Evolutionary conservation across 2,113 vertebrate genomes (phyloP).

Genomic region (Eurypyga helias): DNA sequence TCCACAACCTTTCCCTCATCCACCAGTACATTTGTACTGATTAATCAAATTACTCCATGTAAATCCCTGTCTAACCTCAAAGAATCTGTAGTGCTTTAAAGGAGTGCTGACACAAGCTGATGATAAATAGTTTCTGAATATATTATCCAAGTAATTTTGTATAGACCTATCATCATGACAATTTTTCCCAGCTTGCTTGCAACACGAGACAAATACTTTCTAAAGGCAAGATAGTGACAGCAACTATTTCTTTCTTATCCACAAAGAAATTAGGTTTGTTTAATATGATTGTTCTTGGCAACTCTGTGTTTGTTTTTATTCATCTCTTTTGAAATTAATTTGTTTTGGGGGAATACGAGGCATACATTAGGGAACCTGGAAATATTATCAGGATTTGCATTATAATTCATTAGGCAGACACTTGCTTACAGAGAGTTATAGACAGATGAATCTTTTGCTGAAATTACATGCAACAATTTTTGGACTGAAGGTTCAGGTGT

Average conservation of each 20-base stretch:
- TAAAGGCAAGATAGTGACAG: neutral
- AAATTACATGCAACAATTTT: neutral
- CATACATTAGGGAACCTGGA: neutral
- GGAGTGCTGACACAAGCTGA: neutral
- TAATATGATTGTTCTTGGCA: neutral
- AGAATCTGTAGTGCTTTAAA: neutral
- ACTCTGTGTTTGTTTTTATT: neutral
- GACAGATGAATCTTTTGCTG: neutral
- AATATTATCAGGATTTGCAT: neutral
- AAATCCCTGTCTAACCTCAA: neutral
- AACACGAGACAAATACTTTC: neutral
- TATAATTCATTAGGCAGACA: neutral
- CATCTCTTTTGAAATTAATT: neutral
- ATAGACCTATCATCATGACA: neutral
- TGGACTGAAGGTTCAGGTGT: neutral
- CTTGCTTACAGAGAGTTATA: neutral
- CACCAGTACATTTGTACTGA: neutral
- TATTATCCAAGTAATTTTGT: neutral
- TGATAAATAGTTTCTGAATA: neutral
- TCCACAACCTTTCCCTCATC: no score
- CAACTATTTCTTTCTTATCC: neutral
- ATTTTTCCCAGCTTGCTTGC: neutral
- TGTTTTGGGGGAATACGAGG: neutral
- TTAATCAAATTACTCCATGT: neutral
- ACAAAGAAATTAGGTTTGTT: neutral